Percentiles rank a stretch among this genome's conserved stretches.
These are phyloP conservation scores for Sinelater perroti DNA, from an alignment of 2,888 invertebrate species.

Conservation along the genomic window DNA sequence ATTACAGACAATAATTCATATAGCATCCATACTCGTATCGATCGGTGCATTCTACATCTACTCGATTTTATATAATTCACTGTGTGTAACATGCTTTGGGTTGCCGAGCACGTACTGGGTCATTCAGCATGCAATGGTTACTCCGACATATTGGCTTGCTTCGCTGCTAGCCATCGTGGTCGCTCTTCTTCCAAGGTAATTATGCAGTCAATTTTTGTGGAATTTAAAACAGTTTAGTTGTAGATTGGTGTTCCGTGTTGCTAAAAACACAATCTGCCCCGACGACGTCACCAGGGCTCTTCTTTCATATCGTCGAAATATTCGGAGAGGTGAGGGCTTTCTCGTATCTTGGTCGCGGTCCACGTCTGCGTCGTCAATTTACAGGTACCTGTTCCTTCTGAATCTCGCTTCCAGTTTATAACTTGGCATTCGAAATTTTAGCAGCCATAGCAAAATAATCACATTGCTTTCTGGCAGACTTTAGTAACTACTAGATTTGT, in stretches of 20 bases:
- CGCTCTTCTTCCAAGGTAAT: slow-evolving; percentile 84
- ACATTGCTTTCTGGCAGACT: slow-evolving; percentile 1
- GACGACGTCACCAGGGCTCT: slow-evolving; percentile 79
- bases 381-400: slow-evolving; percentile 60
- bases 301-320: slow-evolving; percentile 66
- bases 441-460: too few relatives aligned
- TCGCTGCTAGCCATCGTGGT: slow-evolving; percentile 79
- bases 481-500: neutral
- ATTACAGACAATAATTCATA: slow-evolving; percentile 85
- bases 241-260: slow-evolving; percentile 75
- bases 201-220: slow-evolving; percentile 1
- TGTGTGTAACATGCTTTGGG: slow-evolving; percentile 82
- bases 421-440: neutral
- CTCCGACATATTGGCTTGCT: slow-evolving; percentile 83
- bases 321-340: slow-evolving; percentile 69
- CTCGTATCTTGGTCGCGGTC: slow-evolving; percentile 70
- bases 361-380: slow-evolving; percentile 68
- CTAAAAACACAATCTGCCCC: slow-evolving; percentile 75
- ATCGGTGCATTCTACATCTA: slow-evolving; percentile 83
- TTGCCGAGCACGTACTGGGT: slow-evolving; percentile 90
- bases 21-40: slow-evolving; percentile 79
- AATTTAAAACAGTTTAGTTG: slow-evolving; percentile 8
- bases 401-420: too few relatives aligned
- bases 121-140: slow-evolving; percentile 77
- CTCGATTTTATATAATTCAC: slow-evolving; percentile 83